Conservation (phyloP, 2,797 vertebrate species). For the Sardinella longiceps region DNA sequence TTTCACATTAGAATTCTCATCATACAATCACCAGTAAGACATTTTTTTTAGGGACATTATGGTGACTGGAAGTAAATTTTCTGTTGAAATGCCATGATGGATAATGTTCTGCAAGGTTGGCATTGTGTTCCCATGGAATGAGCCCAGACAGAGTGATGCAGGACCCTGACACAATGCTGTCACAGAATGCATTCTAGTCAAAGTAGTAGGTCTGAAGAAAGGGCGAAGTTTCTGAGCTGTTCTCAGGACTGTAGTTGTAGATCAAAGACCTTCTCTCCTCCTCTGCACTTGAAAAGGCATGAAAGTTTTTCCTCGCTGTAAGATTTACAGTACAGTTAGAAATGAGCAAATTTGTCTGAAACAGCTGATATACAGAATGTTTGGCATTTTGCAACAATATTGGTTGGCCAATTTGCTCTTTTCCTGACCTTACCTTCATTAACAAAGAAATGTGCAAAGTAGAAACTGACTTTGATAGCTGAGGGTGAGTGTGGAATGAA, state of each 20-base stretch:
- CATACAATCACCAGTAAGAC: too few species aligned
- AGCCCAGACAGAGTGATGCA: too few species aligned
- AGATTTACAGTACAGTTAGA: slow-evolving; percentile 37
- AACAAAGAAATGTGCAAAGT: slow-evolving; percentile 87
- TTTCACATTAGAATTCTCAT: too few species aligned
- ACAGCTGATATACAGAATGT: neutral
- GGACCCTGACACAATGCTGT: too few species aligned
- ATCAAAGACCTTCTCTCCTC: slow-evolving; percentile 69
- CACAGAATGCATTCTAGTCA: neutral
- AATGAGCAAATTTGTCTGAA: neutral
- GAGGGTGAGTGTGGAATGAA: slow-evolving; percentile 77
- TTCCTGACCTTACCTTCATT: slow-evolving; percentile 82
- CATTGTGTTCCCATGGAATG: too few species aligned
- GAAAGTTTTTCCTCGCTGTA: slow-evolving; percentile 76
- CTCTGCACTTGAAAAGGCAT: slow-evolving; percentile 65
- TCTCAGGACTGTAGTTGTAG: slow-evolving; percentile 72
- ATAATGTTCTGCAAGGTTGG: too few species aligned
- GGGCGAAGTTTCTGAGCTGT: slow-evolving; percentile 36
- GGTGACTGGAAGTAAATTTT: too few species aligned
- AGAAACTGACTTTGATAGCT: slow-evolving; percentile 81
- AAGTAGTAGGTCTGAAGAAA: neutral
- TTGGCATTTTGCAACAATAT: neutral
- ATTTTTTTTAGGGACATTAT: too few species aligned
- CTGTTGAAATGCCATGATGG: too few species aligned
- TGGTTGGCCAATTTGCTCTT: too few species aligned